A percentile compares a stretch with the other conserved stretches of the same genome.
phyloP scores from a whole-genome alignment of 2,888 invertebrate genomes.

The Muscina levida region DNA sequence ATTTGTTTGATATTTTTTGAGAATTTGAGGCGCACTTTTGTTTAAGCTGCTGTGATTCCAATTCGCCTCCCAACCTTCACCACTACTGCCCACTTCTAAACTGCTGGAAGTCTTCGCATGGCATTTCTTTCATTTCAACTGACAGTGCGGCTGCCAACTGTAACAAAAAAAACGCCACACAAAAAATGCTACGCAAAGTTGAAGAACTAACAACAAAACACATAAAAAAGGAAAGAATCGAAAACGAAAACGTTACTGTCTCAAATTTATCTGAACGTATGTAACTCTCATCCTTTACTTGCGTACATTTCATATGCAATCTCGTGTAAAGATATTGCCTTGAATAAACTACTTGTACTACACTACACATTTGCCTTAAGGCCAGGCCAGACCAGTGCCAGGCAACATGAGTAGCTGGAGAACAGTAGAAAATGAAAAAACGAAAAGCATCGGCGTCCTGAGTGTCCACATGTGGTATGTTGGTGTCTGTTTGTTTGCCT shows the following conservation, averaged over 20 bases:
- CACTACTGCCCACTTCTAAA: not conserved
- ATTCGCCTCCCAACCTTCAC: slow-evolving; percentile 34
- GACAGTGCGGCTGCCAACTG: slow-evolving; percentile 59
- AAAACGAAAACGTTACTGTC: slow-evolving; percentile 45
- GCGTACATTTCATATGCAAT: slow-evolving; percentile 57
- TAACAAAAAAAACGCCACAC: no score
- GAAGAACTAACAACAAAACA: not conserved
- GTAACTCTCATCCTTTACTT: slow-evolving; percentile 35
- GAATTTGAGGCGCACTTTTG: slow-evolving; percentile 51
- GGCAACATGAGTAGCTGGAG: not conserved
- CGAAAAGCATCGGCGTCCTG: slow-evolving; percentile 3
- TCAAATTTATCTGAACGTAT: slow-evolving; percentile 36
- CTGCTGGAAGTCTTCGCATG: slow-evolving; percentile 3
- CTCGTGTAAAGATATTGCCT: slow-evolving; percentile 56
- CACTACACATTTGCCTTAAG: slow-evolving; percentile 43
- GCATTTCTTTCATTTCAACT: slow-evolving; percentile 52
- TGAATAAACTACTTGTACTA: slow-evolving; percentile 36
- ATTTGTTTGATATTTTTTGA: slow-evolving; percentile 26
- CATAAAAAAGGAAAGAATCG: slow-evolving; percentile 27
- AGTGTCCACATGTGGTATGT: slow-evolving; percentile 53
- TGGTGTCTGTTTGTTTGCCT: slow-evolving; percentile 39
- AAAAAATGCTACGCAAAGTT: slow-evolving; percentile 11
- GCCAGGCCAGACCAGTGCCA: slow-evolving; percentile 31
- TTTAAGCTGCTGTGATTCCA: slow-evolving; percentile 15
- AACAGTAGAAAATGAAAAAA: not conserved